Percentiles rank a stretch among this genome's conserved stretches.
Conservation (phyloP, 2,797 vertebrate genomes). For the Trachops cirrhosus region DNA sequence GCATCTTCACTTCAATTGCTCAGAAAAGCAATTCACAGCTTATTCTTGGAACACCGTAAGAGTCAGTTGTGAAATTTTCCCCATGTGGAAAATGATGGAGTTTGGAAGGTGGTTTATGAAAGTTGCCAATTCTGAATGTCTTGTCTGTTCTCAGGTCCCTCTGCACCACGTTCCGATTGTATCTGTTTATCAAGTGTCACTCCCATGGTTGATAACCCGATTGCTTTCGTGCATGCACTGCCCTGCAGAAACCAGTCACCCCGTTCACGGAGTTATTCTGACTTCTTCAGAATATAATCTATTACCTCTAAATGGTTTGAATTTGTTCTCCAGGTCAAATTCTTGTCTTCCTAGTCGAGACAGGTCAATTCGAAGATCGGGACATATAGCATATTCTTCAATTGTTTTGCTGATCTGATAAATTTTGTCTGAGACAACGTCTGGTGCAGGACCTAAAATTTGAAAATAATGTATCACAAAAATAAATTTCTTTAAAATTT, state of each 20-base stretch:
- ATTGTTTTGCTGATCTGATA: constrained; percentile 97
- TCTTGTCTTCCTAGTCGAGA: constrained; percentile 96
- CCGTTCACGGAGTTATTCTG: not conserved
- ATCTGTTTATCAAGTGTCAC: not conserved
- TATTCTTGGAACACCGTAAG: not conserved
- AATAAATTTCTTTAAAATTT: constrained; percentile 14
- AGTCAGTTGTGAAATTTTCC: not conserved
- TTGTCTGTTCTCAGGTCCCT: not conserved
- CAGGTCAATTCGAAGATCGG: constrained; percentile 95
- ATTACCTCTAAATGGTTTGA: constrained; percentile 98
- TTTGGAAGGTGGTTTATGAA: constrained; percentile 14
- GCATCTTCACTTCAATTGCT: not conserved
- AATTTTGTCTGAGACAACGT: constrained; percentile 95
- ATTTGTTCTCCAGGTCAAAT: constrained; percentile 99
- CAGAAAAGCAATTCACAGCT: not conserved
- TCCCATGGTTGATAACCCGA: not conserved
- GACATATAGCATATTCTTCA: constrained; percentile 97
- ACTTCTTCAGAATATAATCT: not conserved
- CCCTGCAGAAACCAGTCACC: not conserved
- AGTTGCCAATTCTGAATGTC: not conserved
- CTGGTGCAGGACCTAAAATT: constrained; percentile 93
- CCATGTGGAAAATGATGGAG: not conserved
- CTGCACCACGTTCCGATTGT: not conserved
- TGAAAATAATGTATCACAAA: not conserved
- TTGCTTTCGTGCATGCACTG: not conserved